Base-by-base conservation (phyloP, 2,797 vertebrate species). In the Eremophila alpestris region DNA sequence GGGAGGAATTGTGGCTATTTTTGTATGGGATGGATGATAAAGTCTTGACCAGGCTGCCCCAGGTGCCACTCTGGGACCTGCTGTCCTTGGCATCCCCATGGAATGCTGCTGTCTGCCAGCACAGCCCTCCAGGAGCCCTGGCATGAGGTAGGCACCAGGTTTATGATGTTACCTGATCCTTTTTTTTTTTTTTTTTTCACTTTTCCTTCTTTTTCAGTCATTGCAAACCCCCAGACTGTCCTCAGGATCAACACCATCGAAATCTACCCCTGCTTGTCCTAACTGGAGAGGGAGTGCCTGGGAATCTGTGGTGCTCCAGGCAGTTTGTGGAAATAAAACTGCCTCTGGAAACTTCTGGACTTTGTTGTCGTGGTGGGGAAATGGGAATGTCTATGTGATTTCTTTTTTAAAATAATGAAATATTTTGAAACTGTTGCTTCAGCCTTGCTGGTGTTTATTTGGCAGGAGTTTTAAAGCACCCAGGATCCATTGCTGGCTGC, bases 191-290 rank as follows among this genome's bases (percentile, higher is more conserved):
- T 8, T 11, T 6, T 43, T 18, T 17, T 0, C 27, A 22, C 6
- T 78, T 34, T 62, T 41, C 38, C 27, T 64, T 97, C 87, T 95
- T 51, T 97, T 94, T 26, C 97, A 99, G 98, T 98, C 73, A 97
- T 98, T 4, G 5, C 97, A 38, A 98, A 96, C 70, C 98, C 99
- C 0, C 99, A 99, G 97, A 99, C 98, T 0, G 69, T 99, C 36
- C 98, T 99, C n/a, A 97, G 99, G 96, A 99, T 99, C 91, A 98
- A 99, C 98, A 97, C 95, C 95, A 98, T 99, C 9, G 97, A 99
- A 78, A 95, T 99, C 46, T 98, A 98, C 21, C 98, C 99, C 1
- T 23, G 83, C 22, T 96, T 99, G 88, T 71, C 90, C 9, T 8
- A 55, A 88, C 22, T 29, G 8, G 48, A 38, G 10, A 18, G 15